Evolutionary conservation across 2,113 vertebrate genomes (phyloP).

Genomic region (Pyrgilauda ruficollis): DNA sequence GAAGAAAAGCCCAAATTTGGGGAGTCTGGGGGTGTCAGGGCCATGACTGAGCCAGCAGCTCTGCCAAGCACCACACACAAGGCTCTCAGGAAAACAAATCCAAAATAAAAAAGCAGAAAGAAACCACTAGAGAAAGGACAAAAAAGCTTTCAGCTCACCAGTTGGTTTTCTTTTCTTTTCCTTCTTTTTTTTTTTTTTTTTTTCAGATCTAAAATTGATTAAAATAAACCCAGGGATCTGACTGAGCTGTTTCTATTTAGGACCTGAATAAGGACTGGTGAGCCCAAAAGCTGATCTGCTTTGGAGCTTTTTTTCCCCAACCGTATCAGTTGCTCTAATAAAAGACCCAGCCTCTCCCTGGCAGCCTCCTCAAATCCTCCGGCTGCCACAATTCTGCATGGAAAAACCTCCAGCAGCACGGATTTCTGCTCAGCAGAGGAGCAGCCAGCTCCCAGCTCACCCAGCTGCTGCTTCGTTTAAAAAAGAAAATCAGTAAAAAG

Average conservation of each 20-base stretch:
- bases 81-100: neutral
- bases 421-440: neutral
- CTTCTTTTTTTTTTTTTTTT: neutral
- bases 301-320: conserved; percentile 26
- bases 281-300: conserved; percentile 58
- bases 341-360: neutral
- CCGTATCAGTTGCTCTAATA: neutral
- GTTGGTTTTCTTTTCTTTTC: neutral
- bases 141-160: neutral
- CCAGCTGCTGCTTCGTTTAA: neutral
- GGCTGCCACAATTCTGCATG: neutral
- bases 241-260: conserved; percentile 55
- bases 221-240: conserved; percentile 46
- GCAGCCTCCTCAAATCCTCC: neutral
- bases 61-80: accelerated
- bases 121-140: accelerated
- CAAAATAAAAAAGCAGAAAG: accelerated
- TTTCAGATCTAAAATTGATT: conserved; percentile 48
- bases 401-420: neutral
- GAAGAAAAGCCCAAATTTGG: neutral
- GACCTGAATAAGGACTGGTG: conserved; percentile 9
- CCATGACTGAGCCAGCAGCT: neutral
- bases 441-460: accelerated
- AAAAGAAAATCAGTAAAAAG: accelerated
- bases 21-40: accelerated